Evolutionary conservation across 2,113 vertebrate species (phyloP), one percentile per base, ranked within the genome.

Genomic region (Ceyx margarethae): DNA sequence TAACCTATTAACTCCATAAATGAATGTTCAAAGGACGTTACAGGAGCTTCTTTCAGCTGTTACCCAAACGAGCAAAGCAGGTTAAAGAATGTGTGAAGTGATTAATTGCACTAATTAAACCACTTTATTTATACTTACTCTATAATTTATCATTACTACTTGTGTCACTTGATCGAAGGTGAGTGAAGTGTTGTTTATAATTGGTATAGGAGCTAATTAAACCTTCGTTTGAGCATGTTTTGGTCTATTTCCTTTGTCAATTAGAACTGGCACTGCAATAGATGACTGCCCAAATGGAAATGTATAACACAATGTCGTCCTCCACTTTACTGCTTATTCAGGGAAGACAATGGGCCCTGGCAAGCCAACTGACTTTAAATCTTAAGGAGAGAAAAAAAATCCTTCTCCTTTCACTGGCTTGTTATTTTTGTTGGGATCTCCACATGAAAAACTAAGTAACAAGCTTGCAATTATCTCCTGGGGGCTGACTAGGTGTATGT

Each of bases 101-200:
- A 96, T 96, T 95, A 95, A 96, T 95, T 91, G 67, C 61, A 81
- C 79, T 92, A 93, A 96, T 96, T 95, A 96, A 85, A 95, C 85
- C 0, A 91, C 93, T 96, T 96, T 96, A 95, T 95, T 95, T 96
- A 96, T 87, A 95, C 87, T 93, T 87, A 79, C 67, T 80, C 58
- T 89, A 82, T 92, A 90, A 95, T 95, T 95, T 91, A 85, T 96
- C 84, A 89, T 94, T 96, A 90, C 89, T 89, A 48, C 81, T 94
- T 91, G 81, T 94, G 92, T 96, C 89, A 93, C 57, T 87, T 94
- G 95, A 94, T 96, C 87, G 81, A 96, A 94, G 87, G 92, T 91
- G 92, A 90, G 84, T 94, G 91, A 92, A 91, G 72, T 89, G 85
- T 74, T 93, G 78, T 91, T 92, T 95, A 89, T 91, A 95, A 95